Conservation (phyloP, 53 echinoderm and acorn worm genomes). For the Paracentrotus lividus region DNA sequence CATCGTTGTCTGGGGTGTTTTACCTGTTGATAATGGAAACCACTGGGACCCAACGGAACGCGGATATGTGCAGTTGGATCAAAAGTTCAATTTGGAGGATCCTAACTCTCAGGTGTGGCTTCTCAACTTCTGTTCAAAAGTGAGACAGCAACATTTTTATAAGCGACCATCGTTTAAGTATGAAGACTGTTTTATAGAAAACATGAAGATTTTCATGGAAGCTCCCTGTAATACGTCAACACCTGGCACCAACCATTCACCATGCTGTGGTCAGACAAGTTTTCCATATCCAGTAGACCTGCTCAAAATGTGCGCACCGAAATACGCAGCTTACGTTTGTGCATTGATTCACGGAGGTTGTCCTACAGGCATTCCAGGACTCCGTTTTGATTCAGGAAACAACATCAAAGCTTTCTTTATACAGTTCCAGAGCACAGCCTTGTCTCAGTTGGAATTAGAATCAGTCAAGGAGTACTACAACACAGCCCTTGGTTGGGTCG, state of each 20-base stretch:
- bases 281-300: conserved; percentile 76
- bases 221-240: conserved; percentile 64
- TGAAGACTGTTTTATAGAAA: conserved; percentile 81
- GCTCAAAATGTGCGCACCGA: conserved; percentile 73
- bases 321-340: conserved; percentile 8
- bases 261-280: conserved; percentile 75
- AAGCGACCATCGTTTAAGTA: background rate
- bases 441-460: conserved; percentile 48
- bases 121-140: conserved; percentile 71
- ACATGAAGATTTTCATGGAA: conserved; percentile 65
- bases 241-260: conserved; percentile 15
- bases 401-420: conserved; percentile 37
- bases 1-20: conserved; percentile 70
- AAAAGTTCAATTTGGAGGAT: conserved; percentile 70
- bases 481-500: conserved; percentile 69
- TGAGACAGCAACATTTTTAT: conserved; percentile 79
- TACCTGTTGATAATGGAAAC: conserved; percentile 63
- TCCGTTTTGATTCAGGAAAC: conserved; percentile 57
- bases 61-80: conserved; percentile 68
- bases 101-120: conserved; percentile 81
- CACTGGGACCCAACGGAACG: conserved; percentile 68
- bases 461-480: conserved; percentile 23
- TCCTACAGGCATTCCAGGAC: conserved; percentile 32
- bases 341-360: background rate
- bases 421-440: conserved; percentile 47